Conservation (phyloP, 2,888 invertebrate genomes). For the Leucozona laternaria region DNA sequence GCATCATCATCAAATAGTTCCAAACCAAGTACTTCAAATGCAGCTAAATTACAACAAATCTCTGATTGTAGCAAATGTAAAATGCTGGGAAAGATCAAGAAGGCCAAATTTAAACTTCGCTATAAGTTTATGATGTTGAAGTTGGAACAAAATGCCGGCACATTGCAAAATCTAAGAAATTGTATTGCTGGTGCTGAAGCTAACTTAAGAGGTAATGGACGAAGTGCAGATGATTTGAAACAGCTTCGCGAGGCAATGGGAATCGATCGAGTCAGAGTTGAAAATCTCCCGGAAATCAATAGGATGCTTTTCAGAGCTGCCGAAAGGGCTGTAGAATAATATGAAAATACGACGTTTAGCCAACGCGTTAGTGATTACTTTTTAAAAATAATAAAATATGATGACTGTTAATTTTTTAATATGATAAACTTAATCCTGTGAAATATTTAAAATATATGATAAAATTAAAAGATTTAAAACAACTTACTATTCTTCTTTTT, state of each 20-base stretch:
- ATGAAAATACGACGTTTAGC: too few species aligned
- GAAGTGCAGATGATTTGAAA: conserved; percentile 76
- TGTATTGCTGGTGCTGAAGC: conserved; percentile 79
- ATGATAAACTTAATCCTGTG: too few species aligned
- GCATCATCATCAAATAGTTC: conserved; percentile 13
- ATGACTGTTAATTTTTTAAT: too few species aligned
- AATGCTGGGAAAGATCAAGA: conserved; percentile 81
- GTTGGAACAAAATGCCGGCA: conserved; percentile 77
- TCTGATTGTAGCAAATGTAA: conserved; percentile 81
- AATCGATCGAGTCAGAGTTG: conserved; percentile 67
- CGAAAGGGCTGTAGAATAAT: not conserved
- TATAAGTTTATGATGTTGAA: conserved; percentile 79
- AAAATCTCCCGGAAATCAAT: conserved; percentile 32
- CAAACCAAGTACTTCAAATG: conserved; percentile 12
- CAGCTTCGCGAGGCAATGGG: conserved; percentile 78
- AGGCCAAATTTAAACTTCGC: conserved; percentile 80
- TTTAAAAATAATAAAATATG: too few species aligned
- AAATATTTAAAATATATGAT: too few species aligned
- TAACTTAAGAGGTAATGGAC: conserved; percentile 78
- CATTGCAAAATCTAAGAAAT: conserved; percentile 78
- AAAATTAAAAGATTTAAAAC: too few species aligned
- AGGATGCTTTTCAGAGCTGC: conserved; percentile 1
- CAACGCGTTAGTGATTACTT: too few species aligned
- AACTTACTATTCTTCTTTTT: too few species aligned
- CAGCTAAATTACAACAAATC: conserved; percentile 81